Conservation (phyloP, 2,113 vertebrate species). For the Nothocercus julius region DNA sequence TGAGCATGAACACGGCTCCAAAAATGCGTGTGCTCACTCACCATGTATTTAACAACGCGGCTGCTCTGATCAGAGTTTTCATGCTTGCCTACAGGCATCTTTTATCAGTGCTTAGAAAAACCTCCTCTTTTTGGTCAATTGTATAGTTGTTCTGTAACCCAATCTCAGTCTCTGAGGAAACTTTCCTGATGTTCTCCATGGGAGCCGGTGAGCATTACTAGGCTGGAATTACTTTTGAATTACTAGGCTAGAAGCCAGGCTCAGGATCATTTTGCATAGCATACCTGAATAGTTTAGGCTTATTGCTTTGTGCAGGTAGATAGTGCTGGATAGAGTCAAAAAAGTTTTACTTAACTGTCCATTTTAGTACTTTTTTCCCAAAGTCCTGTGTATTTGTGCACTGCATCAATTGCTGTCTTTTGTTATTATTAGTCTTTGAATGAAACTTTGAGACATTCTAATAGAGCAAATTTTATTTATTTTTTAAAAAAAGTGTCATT, state of each 20-base stretch:
- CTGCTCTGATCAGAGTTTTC: slow-evolving; percentile 2
- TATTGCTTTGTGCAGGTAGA: background rate
- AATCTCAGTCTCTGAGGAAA: slow-evolving; percentile 8
- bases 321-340: background rate
- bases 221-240: background rate
- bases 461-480: background rate
- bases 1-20: background rate
- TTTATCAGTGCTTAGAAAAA: slow-evolving; percentile 42
- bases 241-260: slow-evolving; percentile 7
- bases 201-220: slow-evolving; percentile 34
- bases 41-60: background rate
- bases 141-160: background rate
- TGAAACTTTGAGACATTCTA: background rate
- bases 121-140: slow-evolving; percentile 35
- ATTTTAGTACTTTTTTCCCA: background rate
- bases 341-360: background rate
- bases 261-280: slow-evolving; percentile 39
- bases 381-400: background rate
- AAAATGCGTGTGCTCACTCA: background rate
- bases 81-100: background rate
- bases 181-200: slow-evolving; percentile 45
- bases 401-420: background rate
- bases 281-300: slow-evolving; percentile 8
- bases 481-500: background rate
- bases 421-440: background rate